Conservation (phyloP, 2,888 invertebrate genomes). For the Punctoribates punctum region DNA sequence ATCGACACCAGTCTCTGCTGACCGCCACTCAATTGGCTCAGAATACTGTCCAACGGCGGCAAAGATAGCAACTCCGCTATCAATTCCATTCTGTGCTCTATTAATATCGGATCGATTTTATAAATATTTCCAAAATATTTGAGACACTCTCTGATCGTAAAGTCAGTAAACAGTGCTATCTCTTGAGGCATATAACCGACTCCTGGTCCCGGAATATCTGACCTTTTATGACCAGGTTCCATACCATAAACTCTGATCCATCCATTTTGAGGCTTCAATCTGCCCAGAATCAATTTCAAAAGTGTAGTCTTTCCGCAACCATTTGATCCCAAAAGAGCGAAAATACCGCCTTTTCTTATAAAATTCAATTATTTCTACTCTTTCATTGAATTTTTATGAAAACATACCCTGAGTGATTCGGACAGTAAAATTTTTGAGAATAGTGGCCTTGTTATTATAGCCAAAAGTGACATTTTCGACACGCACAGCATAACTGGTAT, state of each 20-base stretch:
- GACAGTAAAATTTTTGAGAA: constrained; percentile 34
- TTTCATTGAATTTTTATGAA: no score
- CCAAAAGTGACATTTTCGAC: constrained; percentile 30
- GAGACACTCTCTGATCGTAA: constrained; percentile 42
- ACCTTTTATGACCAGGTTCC: constrained; percentile 25
- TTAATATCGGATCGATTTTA: neutral
- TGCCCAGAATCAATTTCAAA: constrained; percentile 39
- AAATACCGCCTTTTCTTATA: constrained; percentile 38
- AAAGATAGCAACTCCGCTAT: constrained; percentile 33
- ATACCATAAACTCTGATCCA: constrained; percentile 33
- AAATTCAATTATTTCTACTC: no score
- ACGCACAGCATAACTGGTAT: constrained; percentile 3
- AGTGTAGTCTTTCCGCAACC: constrained; percentile 44
- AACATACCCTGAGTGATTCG: constrained; percentile 24
- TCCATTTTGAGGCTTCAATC: constrained; percentile 23
- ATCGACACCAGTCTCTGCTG: constrained; percentile 42
- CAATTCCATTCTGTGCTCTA: constrained; percentile 19
- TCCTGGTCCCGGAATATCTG: constrained; percentile 40
- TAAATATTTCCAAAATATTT: constrained; percentile 41
- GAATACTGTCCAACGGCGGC: constrained; percentile 1
- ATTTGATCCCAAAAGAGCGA: constrained; percentile 39
- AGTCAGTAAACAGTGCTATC: constrained; percentile 36
- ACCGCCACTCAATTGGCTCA: constrained; percentile 42
- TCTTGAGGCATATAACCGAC: constrained; percentile 45
- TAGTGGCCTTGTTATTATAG: constrained; percentile 26